These are phyloP conservation scores for Drosophila rubida DNA, from an alignment of 2,888 invertebrate species.

Conservation along the genomic window DNA sequence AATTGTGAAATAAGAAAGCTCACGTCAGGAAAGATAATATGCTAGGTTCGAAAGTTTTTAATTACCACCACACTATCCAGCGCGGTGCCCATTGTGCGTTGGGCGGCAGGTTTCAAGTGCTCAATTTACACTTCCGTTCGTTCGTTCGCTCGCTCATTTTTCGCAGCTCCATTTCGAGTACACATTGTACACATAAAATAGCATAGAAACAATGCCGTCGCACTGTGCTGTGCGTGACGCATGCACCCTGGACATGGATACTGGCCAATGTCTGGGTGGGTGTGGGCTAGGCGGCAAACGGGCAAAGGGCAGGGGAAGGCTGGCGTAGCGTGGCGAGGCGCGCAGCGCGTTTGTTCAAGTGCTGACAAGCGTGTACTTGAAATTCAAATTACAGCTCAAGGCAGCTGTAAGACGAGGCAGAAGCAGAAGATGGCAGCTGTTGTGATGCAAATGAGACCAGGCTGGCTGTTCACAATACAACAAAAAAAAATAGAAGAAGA, in stretches of 20 bases:
- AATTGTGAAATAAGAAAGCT: no score
- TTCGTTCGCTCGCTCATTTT: conserved; percentile 59
- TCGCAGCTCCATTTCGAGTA: conserved; percentile 28
- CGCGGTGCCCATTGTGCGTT: neutral
- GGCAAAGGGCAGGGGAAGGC: neutral
- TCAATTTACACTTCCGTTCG: conserved; percentile 76
- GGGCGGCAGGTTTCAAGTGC: conserved; percentile 69
- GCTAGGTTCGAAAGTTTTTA: no score
- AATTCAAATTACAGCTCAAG: conserved; percentile 65
- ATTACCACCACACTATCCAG: no score
- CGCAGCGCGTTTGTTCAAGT: neutral
- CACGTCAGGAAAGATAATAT: no score
- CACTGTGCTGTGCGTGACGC: conserved; percentile 43
- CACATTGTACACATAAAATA: conserved; percentile 4
- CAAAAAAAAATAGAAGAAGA: neutral
- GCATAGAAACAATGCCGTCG: conserved; percentile 35
- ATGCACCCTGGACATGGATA: conserved; percentile 40
- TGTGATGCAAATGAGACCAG: conserved; percentile 3
- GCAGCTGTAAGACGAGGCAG: conserved; percentile 41
- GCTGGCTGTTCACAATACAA: neutral
- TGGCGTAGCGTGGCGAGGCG: no score
- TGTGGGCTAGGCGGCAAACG: no score
- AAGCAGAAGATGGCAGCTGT: conserved; percentile 22
- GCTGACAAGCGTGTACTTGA: conserved; percentile 55
- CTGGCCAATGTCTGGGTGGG: neutral